These are phyloP conservation scores for Euwallacea fornicatus DNA, from an alignment of 1,140 invertebrate genomes.

Conservation along the genomic window DNA sequence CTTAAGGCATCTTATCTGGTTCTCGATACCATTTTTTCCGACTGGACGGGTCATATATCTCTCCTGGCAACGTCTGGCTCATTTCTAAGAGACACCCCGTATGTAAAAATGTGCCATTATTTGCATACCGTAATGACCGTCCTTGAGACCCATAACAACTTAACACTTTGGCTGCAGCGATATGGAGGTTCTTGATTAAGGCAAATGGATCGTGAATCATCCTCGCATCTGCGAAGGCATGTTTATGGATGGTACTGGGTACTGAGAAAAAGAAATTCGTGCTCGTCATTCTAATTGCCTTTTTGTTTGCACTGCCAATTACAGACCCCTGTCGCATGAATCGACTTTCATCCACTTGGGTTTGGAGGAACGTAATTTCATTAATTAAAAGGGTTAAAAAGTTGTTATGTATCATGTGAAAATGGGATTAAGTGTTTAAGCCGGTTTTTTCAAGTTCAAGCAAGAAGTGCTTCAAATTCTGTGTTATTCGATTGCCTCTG, in stretches of 20 bases:
- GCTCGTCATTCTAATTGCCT: not conserved
- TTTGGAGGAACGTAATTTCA: not conserved
- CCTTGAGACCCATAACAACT: constrained; percentile 10
- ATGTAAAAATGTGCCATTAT: constrained; percentile 21
- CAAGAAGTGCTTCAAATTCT: no score
- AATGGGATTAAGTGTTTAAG: not conserved
- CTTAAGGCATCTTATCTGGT: constrained; percentile 13
- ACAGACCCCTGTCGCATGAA: not conserved
- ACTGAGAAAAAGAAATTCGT: constrained; percentile 9
- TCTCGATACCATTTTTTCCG: constrained; percentile 20
- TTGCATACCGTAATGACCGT: constrained; percentile 29
- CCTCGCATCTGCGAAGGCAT: constrained; percentile 7
- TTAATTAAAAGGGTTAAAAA: not conserved
- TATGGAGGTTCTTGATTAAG: constrained; percentile 21
- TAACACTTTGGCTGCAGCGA: constrained; percentile 17
- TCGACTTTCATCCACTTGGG: not conserved
- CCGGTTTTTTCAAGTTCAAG: no score
- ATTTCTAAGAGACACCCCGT: constrained; percentile 10
- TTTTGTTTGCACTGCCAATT: not conserved
- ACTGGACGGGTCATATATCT: constrained; percentile 11
- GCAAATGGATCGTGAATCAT: constrained; percentile 25
- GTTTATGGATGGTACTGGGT: constrained; percentile 12
- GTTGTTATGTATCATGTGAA: not conserved
- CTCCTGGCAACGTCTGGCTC: constrained; percentile 3
- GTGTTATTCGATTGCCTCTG: no score